A percentile compares a stretch with the other conserved stretches of the same genome.
phyloP scores from a whole-genome alignment of 1,140 invertebrate species.

The Trachymyrmex septentrionalis region DNA sequence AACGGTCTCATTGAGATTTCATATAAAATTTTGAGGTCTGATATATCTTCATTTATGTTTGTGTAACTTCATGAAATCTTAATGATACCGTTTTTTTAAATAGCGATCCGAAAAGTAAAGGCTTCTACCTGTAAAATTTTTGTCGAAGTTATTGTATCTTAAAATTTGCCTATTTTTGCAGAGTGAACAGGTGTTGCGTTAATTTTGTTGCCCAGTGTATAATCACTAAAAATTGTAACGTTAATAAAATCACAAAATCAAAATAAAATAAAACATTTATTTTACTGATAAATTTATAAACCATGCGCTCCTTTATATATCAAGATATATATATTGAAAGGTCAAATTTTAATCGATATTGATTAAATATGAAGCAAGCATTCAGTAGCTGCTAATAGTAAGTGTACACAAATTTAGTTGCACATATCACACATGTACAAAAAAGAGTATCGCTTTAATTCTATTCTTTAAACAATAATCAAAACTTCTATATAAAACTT shows the following conservation, averaged over 20 bases:
- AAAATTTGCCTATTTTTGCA: too few species aligned
- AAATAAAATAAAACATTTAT: constrained; percentile 29
- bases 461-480: constrained; percentile 33
- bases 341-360: not conserved
- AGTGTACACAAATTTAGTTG: constrained; percentile 11
- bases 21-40: too few species aligned
- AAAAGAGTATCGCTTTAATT: constrained; percentile 2
- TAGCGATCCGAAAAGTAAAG: too few species aligned
- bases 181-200: too few species aligned
- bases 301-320: not conserved
- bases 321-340: not conserved
- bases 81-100: too few species aligned
- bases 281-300: not conserved
- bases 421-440: not conserved
- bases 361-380: constrained; percentile 26
- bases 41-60: too few species aligned
- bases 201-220: too few species aligned
- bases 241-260: constrained; percentile 6
- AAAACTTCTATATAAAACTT: constrained; percentile 5
- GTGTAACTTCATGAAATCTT: too few species aligned
- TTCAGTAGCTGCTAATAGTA: not conserved
- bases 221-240: constrained; percentile 18
- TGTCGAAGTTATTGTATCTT: too few species aligned
- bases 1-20: too few species aligned
- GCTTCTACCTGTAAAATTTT: too few species aligned